phyloP scores from a whole-genome alignment of 2,888 invertebrate species.

The Eupelmus urozonus region DNA sequence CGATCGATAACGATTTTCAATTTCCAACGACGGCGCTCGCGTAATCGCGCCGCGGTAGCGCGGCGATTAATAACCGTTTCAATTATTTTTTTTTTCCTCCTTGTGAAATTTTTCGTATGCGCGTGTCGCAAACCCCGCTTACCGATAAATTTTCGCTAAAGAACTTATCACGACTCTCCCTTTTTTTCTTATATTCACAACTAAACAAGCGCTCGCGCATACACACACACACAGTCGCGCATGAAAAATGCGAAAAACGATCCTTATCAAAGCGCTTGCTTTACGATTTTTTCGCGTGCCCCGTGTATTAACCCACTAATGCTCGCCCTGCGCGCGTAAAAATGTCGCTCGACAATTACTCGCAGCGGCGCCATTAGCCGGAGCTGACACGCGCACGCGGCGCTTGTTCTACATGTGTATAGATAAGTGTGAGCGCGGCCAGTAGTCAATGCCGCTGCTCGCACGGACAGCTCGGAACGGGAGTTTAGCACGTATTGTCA shows the following conservation, averaged over 20 bases:
- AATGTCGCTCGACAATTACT: slow-evolving; percentile 46
- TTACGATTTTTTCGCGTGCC: slow-evolving; percentile 45
- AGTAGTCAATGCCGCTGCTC: too few relatives aligned
- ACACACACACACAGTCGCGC: not conserved
- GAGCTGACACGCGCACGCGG: slow-evolving; percentile 30
- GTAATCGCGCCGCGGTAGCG: not conserved
- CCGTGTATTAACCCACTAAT: slow-evolving; percentile 23
- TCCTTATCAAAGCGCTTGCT: slow-evolving; percentile 42
- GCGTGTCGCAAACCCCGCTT: not conserved
- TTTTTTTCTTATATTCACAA: slow-evolving; percentile 24
- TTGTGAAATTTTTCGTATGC: not conserved
- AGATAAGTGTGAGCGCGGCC: slow-evolving; percentile 7
- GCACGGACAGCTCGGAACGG: too few relatives aligned
- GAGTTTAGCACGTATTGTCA: slow-evolving; percentile 45
- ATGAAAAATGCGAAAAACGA: slow-evolving; percentile 34
- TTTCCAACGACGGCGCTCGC: slow-evolving; percentile 32
- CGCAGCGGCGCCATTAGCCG: slow-evolving; percentile 1
- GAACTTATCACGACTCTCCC: slow-evolving; percentile 1
- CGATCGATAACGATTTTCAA: slow-evolving; percentile 33
- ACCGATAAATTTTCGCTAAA: slow-evolving; percentile 34
- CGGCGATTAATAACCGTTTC: slow-evolving; percentile 42
- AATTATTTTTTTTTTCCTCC: slow-evolving; percentile 3
- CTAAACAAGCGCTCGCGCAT: not conserved
- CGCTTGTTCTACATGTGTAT: slow-evolving; percentile 37
- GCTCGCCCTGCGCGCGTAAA: slow-evolving; percentile 34